A percentile compares a stretch with the other conserved stretches of the same genome.
phyloP scores from a whole-genome alignment of 35 echinoderm and acorn worm genomes.

The Nesometra sesokonis region DNA sequence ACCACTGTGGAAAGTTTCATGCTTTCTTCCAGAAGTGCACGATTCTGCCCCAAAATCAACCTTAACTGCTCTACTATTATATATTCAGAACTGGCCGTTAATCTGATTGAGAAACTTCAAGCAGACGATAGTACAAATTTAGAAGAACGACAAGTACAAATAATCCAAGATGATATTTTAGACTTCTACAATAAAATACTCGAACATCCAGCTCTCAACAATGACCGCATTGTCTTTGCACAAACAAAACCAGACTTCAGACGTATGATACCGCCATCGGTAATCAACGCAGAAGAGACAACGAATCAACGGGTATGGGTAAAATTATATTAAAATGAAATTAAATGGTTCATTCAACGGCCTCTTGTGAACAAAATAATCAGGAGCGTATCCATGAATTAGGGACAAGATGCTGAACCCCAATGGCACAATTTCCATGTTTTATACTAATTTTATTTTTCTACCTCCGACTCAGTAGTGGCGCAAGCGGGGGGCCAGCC shows the following conservation, averaged over 20 bases:
- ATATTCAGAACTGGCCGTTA: neutral
- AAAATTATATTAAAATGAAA: too few species aligned
- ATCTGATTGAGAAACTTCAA: neutral
- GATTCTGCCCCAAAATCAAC: too few species aligned
- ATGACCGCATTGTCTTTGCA: neutral
- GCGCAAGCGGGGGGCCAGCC: too few species aligned
- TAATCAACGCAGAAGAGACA: neutral
- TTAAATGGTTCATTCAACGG: too few species aligned
- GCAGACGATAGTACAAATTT: neutral
- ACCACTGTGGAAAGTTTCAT: too few species aligned
- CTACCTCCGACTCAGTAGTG: too few species aligned
- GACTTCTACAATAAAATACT: neutral
- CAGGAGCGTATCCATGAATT: too few species aligned
- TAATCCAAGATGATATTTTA: neutral
- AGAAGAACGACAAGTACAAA: neutral
- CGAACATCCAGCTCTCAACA: neutral
- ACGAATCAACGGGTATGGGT: neutral
- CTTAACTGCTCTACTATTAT: neutral
- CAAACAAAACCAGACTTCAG: neutral
- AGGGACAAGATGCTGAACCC: too few species aligned
- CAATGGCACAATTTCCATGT: too few species aligned
- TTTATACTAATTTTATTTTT: too few species aligned
- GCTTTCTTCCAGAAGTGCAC: too few species aligned
- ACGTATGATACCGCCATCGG: neutral
- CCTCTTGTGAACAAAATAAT: too few species aligned